Evolutionary conservation across 2,888 invertebrate species (phyloP).

Genomic region (Epiblema foenella): DNA sequence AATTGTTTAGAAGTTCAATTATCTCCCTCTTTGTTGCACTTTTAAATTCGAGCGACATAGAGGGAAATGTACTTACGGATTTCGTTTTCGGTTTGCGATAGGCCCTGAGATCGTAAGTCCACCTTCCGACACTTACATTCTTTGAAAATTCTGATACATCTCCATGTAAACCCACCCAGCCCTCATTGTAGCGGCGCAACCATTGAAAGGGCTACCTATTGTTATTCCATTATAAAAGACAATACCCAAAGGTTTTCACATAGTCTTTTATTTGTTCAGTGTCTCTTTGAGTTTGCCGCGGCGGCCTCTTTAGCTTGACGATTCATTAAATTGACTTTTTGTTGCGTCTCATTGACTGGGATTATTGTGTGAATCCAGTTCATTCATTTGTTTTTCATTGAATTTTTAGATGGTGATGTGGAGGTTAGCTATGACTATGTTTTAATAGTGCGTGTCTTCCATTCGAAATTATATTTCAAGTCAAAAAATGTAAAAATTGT

Average conservation of each 20-base stretch:
- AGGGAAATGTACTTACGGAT: too few relatives aligned
- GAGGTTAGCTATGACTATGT: neutral
- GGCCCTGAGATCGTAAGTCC: too few relatives aligned
- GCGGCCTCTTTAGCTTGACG: constrained; percentile 74
- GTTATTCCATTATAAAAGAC: constrained; percentile 84
- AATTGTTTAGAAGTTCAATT: too few relatives aligned
- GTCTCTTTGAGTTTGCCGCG: constrained; percentile 74
- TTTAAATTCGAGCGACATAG: too few relatives aligned
- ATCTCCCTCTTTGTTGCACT: too few relatives aligned
- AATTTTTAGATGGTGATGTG: neutral
- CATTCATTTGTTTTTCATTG: constrained; percentile 41
- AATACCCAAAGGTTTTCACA: constrained; percentile 79
- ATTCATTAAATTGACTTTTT: constrained; percentile 75
- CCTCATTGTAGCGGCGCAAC: constrained; percentile 81
- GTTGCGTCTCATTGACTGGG: constrained; percentile 41
- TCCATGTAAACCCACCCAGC: constrained; percentile 59
- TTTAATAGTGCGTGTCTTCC: too few relatives aligned
- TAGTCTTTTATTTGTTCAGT: constrained; percentile 76
- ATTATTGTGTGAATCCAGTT: constrained; percentile 33
- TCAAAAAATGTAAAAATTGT: too few relatives aligned
- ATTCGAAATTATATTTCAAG: too few relatives aligned
- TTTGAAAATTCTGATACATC: constrained; percentile 21
- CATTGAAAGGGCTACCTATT: constrained; percentile 84
- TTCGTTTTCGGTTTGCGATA: too few relatives aligned
- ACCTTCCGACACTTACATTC: too few relatives aligned